Evolutionary conservation across 1,140 invertebrate species (phyloP), one percentile per base, ranked within the genome.

Genomic region (Diprion similis): DNA sequence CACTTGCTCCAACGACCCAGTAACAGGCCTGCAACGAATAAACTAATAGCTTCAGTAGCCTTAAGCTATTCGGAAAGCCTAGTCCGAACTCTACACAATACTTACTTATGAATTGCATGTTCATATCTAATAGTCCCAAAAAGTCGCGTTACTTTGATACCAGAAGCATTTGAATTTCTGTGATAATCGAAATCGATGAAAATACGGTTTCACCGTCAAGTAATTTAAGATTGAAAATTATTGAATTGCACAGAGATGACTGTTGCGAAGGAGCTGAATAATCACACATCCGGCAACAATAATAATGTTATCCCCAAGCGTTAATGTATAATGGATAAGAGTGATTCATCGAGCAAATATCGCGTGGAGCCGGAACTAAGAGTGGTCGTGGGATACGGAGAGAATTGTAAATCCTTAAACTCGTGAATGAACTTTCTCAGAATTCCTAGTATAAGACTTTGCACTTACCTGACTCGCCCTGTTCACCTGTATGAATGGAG

Each of bases 391-490:
- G 51, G 9, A 59, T 59, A 10, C 51, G 51, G 0, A 17, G 51
- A 59, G n/a, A 59, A 59, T 59, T 59, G 51, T 59, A 59, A 59
- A 59, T 59, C 51, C 24, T 37, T 59, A 13, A 59, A 59, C 51
- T 59, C n/a, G 51, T 59, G 51, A 59, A 59, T 59, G 51, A 59
- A 59, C 11, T 59, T 59, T 59, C 51, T 59, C 8, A 59, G 51
- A 59, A 59, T 59, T 59, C 51, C 51, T 59, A 59, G 51, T 59
- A n/a, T n/a, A 59, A 13, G 51, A 59, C 51, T 59, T 59, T 59
- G 11, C 11, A 15, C 7, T 15, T 59, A 59, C 51, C 51, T 59
- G 51, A 13, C 51, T 13, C n/a, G 11, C n/a, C 51, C 6, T 37
- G n/a, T 59, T 59, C 51, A 59, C 51, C 51, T 15, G 51, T 59